phyloP scores from a whole-genome alignment of 2,797 vertebrate genomes.

The Neosilurus mollespiculum region DNA sequence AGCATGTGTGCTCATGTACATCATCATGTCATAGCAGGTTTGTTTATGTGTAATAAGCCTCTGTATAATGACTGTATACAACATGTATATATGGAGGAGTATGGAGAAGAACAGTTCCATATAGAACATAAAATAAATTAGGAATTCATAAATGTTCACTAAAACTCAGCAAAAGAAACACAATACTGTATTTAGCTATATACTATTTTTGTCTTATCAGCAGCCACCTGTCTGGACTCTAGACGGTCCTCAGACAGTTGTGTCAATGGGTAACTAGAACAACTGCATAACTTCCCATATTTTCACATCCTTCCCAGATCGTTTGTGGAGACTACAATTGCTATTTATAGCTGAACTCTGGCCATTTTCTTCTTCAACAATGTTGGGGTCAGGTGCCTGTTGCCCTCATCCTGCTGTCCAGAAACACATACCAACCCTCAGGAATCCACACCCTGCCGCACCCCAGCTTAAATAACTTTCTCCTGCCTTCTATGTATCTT shows the following conservation, averaged over 20 bases:
- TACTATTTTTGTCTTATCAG: constrained; percentile 3
- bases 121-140: neutral
- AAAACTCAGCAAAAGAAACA: neutral
- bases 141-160: neutral
- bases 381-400: constrained; percentile 36
- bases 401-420: constrained; percentile 28
- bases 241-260: neutral
- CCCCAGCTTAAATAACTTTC: constrained; percentile 71
- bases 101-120: neutral
- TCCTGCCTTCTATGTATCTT: constrained; percentile 28
- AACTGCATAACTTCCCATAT: constrained; percentile 16
- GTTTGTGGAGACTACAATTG: constrained; percentile 13
- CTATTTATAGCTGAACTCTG: constrained; percentile 39
- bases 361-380: constrained; percentile 20
- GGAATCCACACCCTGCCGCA: constrained; percentile 58
- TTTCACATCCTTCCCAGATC: constrained; percentile 7
- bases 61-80: neutral
- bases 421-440: constrained; percentile 45
- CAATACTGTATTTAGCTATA: neutral
- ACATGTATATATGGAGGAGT: neutral
- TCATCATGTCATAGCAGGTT: neutral
- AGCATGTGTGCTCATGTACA: neutral
- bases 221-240: constrained; percentile 13
- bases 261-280: neutral
- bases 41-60: neutral